Percentiles rank a stretch among this genome's conserved stretches.
Conservation (phyloP, 2,113 vertebrate genomes). For the Sigmodon hispidus region DNA sequence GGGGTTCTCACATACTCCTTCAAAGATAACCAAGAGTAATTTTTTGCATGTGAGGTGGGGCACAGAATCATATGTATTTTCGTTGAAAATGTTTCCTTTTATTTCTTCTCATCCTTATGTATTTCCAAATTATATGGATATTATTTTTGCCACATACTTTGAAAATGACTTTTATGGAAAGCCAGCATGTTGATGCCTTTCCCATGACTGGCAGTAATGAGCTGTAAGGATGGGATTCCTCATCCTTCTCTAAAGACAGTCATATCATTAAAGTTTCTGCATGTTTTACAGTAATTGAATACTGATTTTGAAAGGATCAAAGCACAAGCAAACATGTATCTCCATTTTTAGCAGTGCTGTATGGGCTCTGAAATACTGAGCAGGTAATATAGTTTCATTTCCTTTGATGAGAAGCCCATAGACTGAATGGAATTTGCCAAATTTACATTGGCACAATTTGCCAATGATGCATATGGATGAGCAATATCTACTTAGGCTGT, state of each 20-base stretch:
- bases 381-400: constrained; percentile 38
- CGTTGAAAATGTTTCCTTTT: neutral
- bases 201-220: neutral
- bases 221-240: neutral
- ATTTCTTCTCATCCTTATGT: neutral
- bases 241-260: neutral
- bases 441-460: constrained; percentile 36
- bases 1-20: neutral
- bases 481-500: neutral
- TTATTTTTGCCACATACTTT: neutral
- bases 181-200: neutral
- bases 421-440: constrained; percentile 52
- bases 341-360: neutral
- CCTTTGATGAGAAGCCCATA: constrained; percentile 27
- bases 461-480: constrained; percentile 40
- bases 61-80: neutral
- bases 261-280: neutral
- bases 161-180: neutral
- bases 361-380: neutral
- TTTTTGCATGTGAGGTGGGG: neutral
- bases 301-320: constrained; percentile 17
- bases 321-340: neutral
- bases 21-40: neutral
- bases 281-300: constrained; percentile 26
- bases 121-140: neutral